Conservation (phyloP, 2,797 vertebrate genomes). For the Acanthis flammea region DNA sequence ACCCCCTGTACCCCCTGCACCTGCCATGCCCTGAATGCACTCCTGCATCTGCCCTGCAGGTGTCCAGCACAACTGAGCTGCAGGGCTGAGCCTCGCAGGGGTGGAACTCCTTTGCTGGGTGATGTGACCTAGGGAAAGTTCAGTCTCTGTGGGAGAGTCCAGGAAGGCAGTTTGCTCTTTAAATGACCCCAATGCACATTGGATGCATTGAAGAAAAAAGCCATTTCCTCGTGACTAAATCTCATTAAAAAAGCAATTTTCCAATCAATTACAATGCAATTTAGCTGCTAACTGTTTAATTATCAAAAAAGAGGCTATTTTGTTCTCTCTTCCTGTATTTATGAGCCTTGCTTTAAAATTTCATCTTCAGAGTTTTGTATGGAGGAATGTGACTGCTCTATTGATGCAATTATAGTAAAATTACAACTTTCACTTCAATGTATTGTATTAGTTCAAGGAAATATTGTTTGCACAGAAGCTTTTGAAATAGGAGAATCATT, state of each 20-base stretch:
- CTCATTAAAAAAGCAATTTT: conserved; percentile 81
- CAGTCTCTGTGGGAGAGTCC: neutral
- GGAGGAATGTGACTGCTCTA: neutral
- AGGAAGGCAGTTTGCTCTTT: conserved; percentile 59
- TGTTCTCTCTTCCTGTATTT: conserved; percentile 49
- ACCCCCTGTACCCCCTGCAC: neutral
- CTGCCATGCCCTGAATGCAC: neutral
- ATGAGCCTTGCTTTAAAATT: neutral
- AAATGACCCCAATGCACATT: conserved; percentile 60
- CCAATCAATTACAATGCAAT: conserved; percentile 78
- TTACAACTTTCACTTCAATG: conserved; percentile 33
- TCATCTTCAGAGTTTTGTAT: neutral
- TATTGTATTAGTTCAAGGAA: conserved; percentile 6
- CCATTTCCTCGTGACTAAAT: conserved; percentile 74
- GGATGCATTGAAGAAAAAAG: conserved; percentile 56
- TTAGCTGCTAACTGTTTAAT: conserved; percentile 78
- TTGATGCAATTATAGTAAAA: conserved; percentile 19
- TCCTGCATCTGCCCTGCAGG: neutral
- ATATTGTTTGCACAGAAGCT: neutral
- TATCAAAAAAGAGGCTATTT: conserved; percentile 68
- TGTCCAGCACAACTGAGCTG: neutral
- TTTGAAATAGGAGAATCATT: conserved; percentile 24
- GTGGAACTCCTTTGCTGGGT: neutral
- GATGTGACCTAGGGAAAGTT: neutral
- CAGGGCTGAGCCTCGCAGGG: neutral